Evolutionary conservation across 2,113 vertebrate species (phyloP).

Genomic region (Poeciliopsis prolifica): DNA sequence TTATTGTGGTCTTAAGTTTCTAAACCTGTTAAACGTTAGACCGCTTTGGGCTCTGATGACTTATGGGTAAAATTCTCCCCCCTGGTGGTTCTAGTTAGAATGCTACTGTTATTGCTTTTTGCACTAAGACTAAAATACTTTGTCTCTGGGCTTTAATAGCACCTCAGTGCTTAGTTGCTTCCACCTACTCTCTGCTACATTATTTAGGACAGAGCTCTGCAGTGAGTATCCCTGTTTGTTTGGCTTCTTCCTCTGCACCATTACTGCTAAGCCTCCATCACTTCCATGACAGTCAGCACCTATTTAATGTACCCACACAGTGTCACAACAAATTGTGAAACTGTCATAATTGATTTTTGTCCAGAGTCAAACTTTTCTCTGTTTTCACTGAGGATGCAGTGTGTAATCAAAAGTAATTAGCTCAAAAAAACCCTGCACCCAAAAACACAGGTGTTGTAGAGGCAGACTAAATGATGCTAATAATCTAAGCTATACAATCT

Average conservation of each 20-base stretch:
- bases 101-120: too few relatives aligned
- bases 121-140: background rate
- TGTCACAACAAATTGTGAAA: background rate
- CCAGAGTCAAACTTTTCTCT: background rate
- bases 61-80: too few relatives aligned
- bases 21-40: too few relatives aligned
- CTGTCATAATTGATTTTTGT: background rate
- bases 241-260: background rate
- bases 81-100: too few relatives aligned
- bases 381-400: background rate
- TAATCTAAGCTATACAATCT: too few relatives aligned
- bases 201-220: background rate
- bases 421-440: too few relatives aligned
- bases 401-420: background rate
- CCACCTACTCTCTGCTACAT: background rate
- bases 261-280: background rate
- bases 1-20: too few relatives aligned
- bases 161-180: background rate
- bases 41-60: too few relatives aligned
- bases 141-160: background rate
- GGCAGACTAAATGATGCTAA: too few relatives aligned
- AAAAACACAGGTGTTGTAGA: too few relatives aligned
- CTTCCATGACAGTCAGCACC: background rate
- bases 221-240: background rate
- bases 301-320: conserved; percentile 1